Evolutionary conservation across 1,140 invertebrate species (phyloP).

Genomic region (Camponotus floridanus): DNA sequence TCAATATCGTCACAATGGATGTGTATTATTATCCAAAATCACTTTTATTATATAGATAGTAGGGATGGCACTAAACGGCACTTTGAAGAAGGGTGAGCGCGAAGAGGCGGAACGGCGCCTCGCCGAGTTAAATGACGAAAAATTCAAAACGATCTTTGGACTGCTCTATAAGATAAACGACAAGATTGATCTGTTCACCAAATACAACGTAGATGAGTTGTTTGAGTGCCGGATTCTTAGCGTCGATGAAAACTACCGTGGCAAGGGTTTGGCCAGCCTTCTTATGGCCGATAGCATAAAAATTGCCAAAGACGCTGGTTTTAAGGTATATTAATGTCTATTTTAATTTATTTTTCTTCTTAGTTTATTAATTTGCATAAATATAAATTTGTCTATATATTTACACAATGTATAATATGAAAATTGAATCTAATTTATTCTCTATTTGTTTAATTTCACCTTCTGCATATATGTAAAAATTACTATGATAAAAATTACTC

Average conservation of each 20-base stretch:
- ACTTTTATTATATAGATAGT: conserved; percentile 86
- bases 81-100: conserved; percentile 87
- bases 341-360: neutral
- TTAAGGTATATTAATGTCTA: conserved; percentile 87
- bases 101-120: conserved; percentile 88
- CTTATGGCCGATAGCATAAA: conserved; percentile 89
- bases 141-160: conserved; percentile 89
- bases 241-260: conserved; percentile 90
- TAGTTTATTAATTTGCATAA: neutral
- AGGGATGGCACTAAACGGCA: conserved; percentile 89
- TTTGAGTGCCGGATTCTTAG: conserved; percentile 93
- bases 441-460: neutral
- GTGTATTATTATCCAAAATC: conserved; percentile 25
- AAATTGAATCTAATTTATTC: conserved; percentile 1
- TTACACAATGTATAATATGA: too few relatives aligned
- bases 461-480: neutral
- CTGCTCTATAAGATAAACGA: conserved; percentile 89
- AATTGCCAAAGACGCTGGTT: conserved; percentile 89
- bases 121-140: conserved; percentile 87
- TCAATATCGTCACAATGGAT: neutral
- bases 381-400: neutral
- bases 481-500: neutral
- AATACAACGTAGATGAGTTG: conserved; percentile 90
- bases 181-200: conserved; percentile 88
- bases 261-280: conserved; percentile 90